phyloP scores from a whole-genome alignment of 2,888 invertebrate species.

The Morpho achilles region DNA sequence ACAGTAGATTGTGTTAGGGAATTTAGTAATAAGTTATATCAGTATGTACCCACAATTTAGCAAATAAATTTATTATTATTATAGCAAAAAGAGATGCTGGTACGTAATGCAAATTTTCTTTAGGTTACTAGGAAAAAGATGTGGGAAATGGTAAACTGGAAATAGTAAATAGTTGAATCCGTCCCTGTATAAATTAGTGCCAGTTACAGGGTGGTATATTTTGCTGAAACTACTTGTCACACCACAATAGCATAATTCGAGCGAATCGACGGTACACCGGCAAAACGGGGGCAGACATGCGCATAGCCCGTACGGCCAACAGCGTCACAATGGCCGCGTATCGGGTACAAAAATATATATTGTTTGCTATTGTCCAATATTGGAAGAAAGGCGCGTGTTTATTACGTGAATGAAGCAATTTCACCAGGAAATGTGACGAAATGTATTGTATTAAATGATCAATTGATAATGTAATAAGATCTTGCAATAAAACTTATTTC shows the following conservation, averaged over 20 bases:
- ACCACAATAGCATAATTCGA: constrained; percentile 54
- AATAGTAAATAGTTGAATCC: constrained; percentile 33
- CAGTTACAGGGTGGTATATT: constrained; percentile 72
- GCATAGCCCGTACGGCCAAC: constrained; percentile 43
- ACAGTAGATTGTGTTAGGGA: no score
- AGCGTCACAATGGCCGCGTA: constrained; percentile 19
- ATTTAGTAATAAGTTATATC: no score
- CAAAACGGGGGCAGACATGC: constrained; percentile 53
- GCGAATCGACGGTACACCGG: constrained; percentile 40
- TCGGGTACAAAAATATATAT: constrained; percentile 11
- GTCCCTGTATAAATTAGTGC: constrained; percentile 63
- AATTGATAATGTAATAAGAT: no score
- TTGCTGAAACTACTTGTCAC: constrained; percentile 64
- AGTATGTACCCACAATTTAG: no score
- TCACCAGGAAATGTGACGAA: constrained; percentile 2
- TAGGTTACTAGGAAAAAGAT: no score
- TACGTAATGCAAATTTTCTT: no score
- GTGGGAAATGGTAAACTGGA: no score
- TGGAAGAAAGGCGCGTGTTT: constrained; percentile 14
- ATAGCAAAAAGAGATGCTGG: no score
- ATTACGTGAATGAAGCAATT: constrained; percentile 9
- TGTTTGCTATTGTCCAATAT: constrained; percentile 3
- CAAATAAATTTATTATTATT: no score
- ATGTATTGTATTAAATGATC: no score
- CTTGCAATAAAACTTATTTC: no score